These are phyloP conservation scores for Perca flavescens DNA, from an alignment of 2,113 vertebrate genomes.

Conservation along the genomic window DNA sequence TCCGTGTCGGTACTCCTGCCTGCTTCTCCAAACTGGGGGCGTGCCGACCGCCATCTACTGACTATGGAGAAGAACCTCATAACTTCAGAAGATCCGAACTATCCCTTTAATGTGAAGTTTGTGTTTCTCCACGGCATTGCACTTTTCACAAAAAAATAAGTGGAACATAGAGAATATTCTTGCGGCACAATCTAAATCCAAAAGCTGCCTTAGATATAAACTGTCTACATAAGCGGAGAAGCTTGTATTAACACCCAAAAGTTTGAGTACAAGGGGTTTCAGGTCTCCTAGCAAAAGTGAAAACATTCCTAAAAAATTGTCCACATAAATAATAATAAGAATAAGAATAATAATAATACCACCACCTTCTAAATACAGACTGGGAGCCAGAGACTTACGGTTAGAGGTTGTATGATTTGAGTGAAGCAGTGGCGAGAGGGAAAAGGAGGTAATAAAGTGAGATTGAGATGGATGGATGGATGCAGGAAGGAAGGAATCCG, in stretches of 20 bases:
- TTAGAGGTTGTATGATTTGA: no score
- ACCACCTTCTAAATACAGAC: not conserved
- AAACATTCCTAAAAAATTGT: not conserved
- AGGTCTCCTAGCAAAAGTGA: not conserved
- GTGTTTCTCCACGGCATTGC: not conserved
- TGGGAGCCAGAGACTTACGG: not conserved
- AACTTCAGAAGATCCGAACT: no score
- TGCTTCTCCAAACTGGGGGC: no score
- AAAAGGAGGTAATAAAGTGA: not conserved
- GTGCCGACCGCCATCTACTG: no score
- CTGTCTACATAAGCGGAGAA: not conserved
- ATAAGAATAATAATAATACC: no score
- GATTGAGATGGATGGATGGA: not conserved
- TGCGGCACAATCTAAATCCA: not conserved
- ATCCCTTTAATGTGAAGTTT: not conserved
- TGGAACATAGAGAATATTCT: not conserved
- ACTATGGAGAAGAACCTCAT: no score
- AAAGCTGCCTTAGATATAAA: not conserved
- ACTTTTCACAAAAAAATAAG: not conserved
- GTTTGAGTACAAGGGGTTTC: not conserved
- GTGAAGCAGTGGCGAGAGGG: not conserved
- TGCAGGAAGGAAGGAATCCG: not conserved
- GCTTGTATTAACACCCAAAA: not conserved
- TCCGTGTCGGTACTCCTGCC: no score
- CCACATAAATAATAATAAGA: not conserved